Evolutionary conservation across 1,140 invertebrate species (phyloP), one percentile per base, ranked within the genome.

Genomic region (Branchinecta lynchi): DNA sequence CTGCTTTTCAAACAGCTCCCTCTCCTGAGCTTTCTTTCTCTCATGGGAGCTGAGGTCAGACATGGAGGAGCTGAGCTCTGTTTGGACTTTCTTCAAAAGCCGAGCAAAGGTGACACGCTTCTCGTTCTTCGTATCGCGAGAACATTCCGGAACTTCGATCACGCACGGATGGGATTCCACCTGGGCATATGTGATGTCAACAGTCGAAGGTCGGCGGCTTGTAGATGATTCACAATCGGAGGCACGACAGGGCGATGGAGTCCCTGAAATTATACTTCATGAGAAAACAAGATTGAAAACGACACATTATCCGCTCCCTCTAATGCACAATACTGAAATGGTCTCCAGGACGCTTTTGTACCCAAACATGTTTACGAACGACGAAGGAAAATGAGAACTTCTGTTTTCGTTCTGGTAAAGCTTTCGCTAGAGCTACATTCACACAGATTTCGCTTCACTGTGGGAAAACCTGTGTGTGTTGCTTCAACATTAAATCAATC

Each of bases 41-140:
- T 77, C 80, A 78, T 68, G 77, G 72, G 73, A 69, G 65, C 77
- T 80, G 74, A 82, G 79, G 73, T 85, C 84, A 65, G 84, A 80
- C 66, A 86, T 85, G 0, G 84, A 85, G 43, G 85, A 84, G 12
- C 84, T 85, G 72, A 70, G 74, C 73, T 66, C 84, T 20, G 85
- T 86, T 6, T 75, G 72, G 43, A 88, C 85, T 78, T 85, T 87
- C 73, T 85, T 86, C 32, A 88, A 77, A 44, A 89, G 76, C 72
- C 86, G 80, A 8, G 87, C 87, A 75, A 89, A 89, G 0, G 86
- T 87, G 0, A 89, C 87, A 77, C 87, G 87, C 77, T 87, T 87
- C 73, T 87, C 86, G 67, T 86, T 76, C 74, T 86, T 87, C 44
- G 82, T 82, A 76, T 85, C 84, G 70, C 79, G 79, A 67, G 51